Evolutionary conservation across 2,113 vertebrate species (phyloP), one percentile per base, ranked within the genome.

Genomic region (Nettapus auritus): DNA sequence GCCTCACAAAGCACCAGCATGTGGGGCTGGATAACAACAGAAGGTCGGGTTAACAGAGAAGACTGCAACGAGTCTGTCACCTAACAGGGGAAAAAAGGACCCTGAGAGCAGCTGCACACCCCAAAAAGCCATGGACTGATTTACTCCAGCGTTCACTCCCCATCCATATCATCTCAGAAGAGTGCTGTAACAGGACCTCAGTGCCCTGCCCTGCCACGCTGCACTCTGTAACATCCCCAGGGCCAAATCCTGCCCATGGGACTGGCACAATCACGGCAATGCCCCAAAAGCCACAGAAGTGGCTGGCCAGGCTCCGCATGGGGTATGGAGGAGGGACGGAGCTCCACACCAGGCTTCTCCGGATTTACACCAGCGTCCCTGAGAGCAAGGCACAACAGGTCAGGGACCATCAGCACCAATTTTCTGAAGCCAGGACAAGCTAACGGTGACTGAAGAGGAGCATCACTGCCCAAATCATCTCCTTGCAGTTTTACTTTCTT

Each of bases 191-290:
- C 31, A 34, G 29, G 62, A 56, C 9, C 21, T 0, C 1, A 46
- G 63, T 18, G 14, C 20, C 40, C 63, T 19, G 29, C 57, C 42
- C 69, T 38, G 63, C 85, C 11, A 13, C 80, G 50, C 38, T 10
- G 7, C 1, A 2, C 40, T 57, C 14, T 8, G 34, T 46, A 42
- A 3, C 18, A 25, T 40, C 59, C 79, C 6, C 0, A 0, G 84
- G 85, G 87, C 69, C 8, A 7, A 66, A 34, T 26, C 60, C 14
- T 92, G 64, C 69, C 68, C 48, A 0, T 8, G 6, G 5, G 4
- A 17, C 50, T 3, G 40, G 76, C 69, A 38, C 73, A 48, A 25
- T 36, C 1, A 2, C 11, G 80, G 52, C 66, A 23, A 19, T 3
- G 38, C 48, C 73, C 21, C 0, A 0, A 55, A 18, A 70, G 20